Base-by-base conservation (phyloP, 2,888 invertebrate genomes). In the Scaptomyza reducta region DNA sequence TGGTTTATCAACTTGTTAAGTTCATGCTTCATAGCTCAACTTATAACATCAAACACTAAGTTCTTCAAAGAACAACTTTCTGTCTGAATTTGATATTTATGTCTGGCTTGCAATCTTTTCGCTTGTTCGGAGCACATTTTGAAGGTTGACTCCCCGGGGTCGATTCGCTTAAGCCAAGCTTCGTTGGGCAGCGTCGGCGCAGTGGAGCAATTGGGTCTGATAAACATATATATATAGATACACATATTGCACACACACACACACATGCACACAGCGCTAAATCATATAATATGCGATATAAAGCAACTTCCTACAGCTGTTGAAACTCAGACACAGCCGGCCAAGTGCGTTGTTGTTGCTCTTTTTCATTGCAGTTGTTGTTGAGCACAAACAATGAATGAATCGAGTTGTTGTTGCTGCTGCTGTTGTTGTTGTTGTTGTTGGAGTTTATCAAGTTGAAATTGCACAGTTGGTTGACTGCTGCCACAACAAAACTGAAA, bases 391-490 rank as follows among this genome's bases (percentile, higher is more conserved):
- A 77, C 71, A 83, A 77, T 84, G 86, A 84, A 80, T 86, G 80
- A 79, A 77, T 56, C 51, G 79, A 70, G 79, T 60, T 63, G 67
- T 65, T 63, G 61, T 45, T n/a, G n/a, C n/a, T n/a, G n/a, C n/a
- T n/a, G n/a, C n/a, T n/a, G n/a, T n/a, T n/a, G 79, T 60, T 63
- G 67, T 65, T 63, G 22, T 56, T 65, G 59, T 55, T 63, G 60
- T 45, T 68, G 64, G 41, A 68, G 64, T 79, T 79, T 79, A 79
- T 79, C 77, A 79, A 77, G 64, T 69, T 72, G 77, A 73, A 80
- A 76, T 60, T 70, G 80, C 84, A 83, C 81, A 86, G 72, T 80
- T 84, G 77, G 84, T 68, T 86, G 84, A 70, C 58, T 73, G 70
- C 70, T 64, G 65, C 70, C 66, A 68, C 70, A 72, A 68, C 74